phyloP scores from a whole-genome alignment of 2,797 vertebrate species.

The Apogon hyalosoma region DNA sequence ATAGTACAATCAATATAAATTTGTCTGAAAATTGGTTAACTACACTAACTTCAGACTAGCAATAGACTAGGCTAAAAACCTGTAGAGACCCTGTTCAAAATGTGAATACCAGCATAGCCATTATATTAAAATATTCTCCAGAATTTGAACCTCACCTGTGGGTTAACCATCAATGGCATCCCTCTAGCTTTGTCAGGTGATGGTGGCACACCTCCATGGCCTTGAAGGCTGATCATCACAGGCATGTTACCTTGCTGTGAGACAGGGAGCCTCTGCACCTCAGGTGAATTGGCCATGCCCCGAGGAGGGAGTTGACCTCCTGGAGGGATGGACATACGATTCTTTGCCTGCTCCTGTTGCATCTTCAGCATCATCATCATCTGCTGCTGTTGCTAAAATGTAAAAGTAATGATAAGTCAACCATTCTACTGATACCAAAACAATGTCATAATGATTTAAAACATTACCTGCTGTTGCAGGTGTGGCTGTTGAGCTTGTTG shows the following conservation, averaged over 20 bases:
- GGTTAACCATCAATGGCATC: slow-evolving; percentile 89
- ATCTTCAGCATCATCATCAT: slow-evolving; percentile 98
- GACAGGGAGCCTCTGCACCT: slow-evolving; percentile 91
- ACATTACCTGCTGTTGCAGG: slow-evolving; percentile 86
- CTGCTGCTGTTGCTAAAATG: slow-evolving; percentile 81
- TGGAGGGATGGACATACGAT: slow-evolving; percentile 91
- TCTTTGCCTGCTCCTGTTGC: slow-evolving; percentile 94
- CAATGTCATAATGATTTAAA: neutral
- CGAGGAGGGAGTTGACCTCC: slow-evolving; percentile 90
- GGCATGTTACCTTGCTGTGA: slow-evolving; percentile 91
- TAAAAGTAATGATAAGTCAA: slow-evolving; percentile 4
- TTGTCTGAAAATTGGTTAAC: too few relatives aligned
- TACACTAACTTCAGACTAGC: too few relatives aligned
- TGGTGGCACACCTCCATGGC: slow-evolving; percentile 89
- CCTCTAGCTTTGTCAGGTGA: slow-evolving; percentile 96
- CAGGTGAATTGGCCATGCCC: slow-evolving; percentile 86
- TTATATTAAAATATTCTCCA: neutral
- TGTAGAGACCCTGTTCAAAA: neutral
- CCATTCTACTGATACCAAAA: neutral
- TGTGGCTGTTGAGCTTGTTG: slow-evolving; percentile 80
- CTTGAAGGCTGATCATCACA: slow-evolving; percentile 96
- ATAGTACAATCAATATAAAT: too few relatives aligned
- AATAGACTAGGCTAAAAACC: too few relatives aligned
- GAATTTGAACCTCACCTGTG: slow-evolving; percentile 71
- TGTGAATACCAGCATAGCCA: neutral